Conservation (phyloP, 2,113 vertebrate genomes). For the Climacteris rufus region DNA sequence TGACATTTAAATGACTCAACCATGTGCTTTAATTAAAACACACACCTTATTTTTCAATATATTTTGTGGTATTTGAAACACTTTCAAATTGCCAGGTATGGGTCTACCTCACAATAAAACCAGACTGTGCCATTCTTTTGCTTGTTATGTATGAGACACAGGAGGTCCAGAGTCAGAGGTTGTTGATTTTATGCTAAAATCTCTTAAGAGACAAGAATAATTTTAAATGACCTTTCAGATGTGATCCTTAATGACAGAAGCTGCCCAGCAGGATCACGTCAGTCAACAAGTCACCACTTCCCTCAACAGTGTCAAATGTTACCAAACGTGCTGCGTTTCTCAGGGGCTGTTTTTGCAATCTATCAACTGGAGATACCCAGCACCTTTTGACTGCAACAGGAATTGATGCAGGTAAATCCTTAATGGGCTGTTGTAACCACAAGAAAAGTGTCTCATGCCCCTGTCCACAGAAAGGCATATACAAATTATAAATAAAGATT, state of each 20-base stretch:
- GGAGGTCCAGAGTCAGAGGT: background rate
- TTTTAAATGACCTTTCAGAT: background rate
- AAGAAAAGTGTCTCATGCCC: background rate
- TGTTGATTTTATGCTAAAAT: background rate
- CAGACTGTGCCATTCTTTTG: background rate
- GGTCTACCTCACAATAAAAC: background rate
- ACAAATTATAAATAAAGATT: background rate
- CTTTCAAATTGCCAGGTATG: background rate
- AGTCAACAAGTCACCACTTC: background rate
- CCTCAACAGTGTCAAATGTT: background rate
- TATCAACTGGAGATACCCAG: background rate
- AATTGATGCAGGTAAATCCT: background rate
- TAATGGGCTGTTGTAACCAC: background rate
- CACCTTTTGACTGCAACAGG: background rate
- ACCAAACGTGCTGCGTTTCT: background rate
- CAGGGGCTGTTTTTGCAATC: background rate
- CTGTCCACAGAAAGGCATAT: background rate
- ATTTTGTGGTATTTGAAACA: background rate
- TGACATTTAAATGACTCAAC: background rate
- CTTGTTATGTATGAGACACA: background rate
- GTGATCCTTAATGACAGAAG: background rate
- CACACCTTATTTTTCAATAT: background rate
- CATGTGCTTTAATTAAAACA: background rate
- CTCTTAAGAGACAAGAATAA: background rate
- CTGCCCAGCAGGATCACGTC: background rate